Evolutionary conservation across 2,797 vertebrate genomes (phyloP).

Genomic region (Furcifer pardalis): DNA sequence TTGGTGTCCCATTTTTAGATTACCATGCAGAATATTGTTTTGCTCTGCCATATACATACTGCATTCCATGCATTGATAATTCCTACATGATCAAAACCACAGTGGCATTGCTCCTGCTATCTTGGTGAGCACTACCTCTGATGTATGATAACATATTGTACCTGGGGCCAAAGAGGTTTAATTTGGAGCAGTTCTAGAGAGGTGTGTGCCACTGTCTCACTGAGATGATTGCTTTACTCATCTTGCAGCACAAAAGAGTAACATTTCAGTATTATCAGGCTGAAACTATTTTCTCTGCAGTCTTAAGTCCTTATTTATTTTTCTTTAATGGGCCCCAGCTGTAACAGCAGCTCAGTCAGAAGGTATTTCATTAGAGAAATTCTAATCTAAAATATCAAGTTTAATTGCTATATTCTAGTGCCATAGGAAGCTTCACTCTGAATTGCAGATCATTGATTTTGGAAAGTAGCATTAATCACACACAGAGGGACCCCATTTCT

Average conservation of each 20-base stretch:
- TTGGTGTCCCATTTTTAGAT: too few relatives aligned
- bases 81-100: neutral
- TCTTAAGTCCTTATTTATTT: neutral
- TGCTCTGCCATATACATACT: too few relatives aligned
- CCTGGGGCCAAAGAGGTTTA: neutral
- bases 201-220: neutral
- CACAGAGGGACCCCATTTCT: neutral
- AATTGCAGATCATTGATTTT: neutral
- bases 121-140: neutral
- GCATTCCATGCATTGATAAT: neutral
- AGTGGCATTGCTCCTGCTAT: neutral
- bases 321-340: neutral
- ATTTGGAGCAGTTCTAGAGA: neutral
- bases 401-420: neutral
- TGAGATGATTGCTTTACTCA: neutral
- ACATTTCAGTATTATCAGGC: neutral
- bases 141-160: neutral
- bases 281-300: neutral
- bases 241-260: neutral
- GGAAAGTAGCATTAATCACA: neutral
- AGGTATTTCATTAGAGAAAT: neutral
- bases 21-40: too few relatives aligned
- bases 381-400: neutral
- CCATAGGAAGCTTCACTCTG: slow-evolving; percentile 2
- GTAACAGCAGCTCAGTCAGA: neutral